Base-by-base conservation (phyloP, 2,113 vertebrate genomes). In the Thamnaconus septentrionalis region DNA sequence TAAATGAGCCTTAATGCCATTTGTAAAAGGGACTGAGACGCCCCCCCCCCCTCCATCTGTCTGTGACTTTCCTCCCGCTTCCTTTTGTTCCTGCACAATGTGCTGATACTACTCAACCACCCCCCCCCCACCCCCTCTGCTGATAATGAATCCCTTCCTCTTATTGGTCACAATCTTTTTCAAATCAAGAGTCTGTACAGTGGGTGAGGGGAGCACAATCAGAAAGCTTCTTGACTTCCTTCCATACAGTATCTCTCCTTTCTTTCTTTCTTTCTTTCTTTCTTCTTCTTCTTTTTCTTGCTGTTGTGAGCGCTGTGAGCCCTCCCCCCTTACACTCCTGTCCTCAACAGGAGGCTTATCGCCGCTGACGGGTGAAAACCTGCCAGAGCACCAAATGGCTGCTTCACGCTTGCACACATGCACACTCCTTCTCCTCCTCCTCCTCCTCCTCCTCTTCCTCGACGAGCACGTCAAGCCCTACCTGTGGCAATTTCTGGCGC, bases 1-100 rank as follows among this genome's bases (percentile, higher is more conserved):
- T 81, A 91, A 90, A 91, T 88, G 79, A 85, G 65, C 76, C 85
- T 66, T 87, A 83, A 87, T 89, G 80, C 70, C 53, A 82, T 89
- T 81, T 81, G 71, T 31, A 84, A 76, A 79, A 66, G 47, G 41
- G 51, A 73, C 47, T 55, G 65, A 74, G 65, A 66, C 69, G 68
- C 69, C 60, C 52, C 18, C 18, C 18, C 60, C 52, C 59, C 45
- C 40, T 65, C 60, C 49, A 45, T 54, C 61, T 56, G 45, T 55
- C 58, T 76, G 49, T 64, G 64, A 70, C 66, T 75, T 79, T 75
- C 55, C 7, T 51, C 54, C 12, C 53, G 51, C 53, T 42, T 66
- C 52, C 57, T 53, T 75, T 66, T 56, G 46, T 68, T 58, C 53
- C 46, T 54, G 18, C 12, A 55, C 59, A 53, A 48, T 41, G 0